These are phyloP conservation scores for Sesamia nonagrioides DNA, from an alignment of 1,140 invertebrate genomes.

Conservation along the genomic window DNA sequence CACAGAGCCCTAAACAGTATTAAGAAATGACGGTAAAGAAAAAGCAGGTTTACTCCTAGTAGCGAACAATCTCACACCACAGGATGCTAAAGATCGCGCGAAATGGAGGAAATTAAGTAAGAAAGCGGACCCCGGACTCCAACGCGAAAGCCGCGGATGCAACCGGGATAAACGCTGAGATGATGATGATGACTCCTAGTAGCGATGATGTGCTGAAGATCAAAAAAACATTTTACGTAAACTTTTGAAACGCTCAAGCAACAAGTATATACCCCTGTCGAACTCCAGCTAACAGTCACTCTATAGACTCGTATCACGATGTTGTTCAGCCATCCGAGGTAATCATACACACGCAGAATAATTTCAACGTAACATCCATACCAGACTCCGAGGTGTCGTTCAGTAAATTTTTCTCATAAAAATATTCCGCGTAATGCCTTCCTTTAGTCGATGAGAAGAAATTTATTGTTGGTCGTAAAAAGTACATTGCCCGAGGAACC, in stretches of 20 bases:
- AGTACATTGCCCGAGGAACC: constrained; percentile 64
- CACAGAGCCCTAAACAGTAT: too few species aligned
- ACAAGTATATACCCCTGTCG: background rate
- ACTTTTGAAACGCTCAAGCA: background rate
- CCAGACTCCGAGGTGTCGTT: constrained; percentile 59
- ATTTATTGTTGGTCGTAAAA: constrained; percentile 75
- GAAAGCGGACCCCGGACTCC: too few species aligned
- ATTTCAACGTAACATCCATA: constrained; percentile 32
- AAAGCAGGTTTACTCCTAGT: too few species aligned
- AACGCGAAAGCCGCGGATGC: too few species aligned
- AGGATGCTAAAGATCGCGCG: too few species aligned
- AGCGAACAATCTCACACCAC: too few species aligned
- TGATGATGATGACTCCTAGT: too few species aligned
- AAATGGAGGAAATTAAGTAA: too few species aligned
- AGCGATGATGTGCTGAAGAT: too few species aligned
- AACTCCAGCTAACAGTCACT: background rate
- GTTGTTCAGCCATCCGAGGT: background rate
- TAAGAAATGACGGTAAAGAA: too few species aligned
- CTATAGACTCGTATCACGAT: background rate
- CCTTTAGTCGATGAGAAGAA: constrained; percentile 68
- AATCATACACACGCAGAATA: background rate
- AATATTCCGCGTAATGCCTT: constrained; percentile 63
- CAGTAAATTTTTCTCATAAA: constrained; percentile 70
- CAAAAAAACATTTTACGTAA: too few species aligned
- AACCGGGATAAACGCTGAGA: too few species aligned